Evolutionary conservation across 92 coral and sea anemone species (phyloP).

Genomic region (Zoanthus gigantus): DNA sequence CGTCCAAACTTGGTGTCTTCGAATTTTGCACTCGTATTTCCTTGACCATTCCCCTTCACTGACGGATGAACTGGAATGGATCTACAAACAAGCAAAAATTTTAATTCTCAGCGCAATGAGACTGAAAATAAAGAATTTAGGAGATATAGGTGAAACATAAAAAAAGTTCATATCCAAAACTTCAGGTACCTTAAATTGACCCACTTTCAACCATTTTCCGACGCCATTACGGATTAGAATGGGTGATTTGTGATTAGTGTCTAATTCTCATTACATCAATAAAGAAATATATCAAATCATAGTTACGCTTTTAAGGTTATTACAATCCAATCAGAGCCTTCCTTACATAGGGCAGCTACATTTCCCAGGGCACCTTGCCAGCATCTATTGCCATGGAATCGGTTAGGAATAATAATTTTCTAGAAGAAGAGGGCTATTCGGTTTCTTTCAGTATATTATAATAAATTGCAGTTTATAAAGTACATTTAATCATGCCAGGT

Average conservation of each 20-base stretch:
- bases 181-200: not conserved
- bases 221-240: not conserved
- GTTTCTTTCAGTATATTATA: not conserved
- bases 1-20: conserved; percentile 39
- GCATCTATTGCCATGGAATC: conserved; percentile 32
- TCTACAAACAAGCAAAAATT: not conserved
- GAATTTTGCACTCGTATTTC: conserved; percentile 35
- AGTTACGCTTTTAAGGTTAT: not conserved
- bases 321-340: conserved; percentile 35
- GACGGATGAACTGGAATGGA: not conserved
- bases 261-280: conserved; percentile 14
- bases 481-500: not conserved
- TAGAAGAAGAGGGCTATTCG: not conserved
- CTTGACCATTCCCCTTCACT: conserved; percentile 34
- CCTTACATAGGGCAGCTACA: not conserved
- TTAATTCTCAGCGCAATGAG: not conserved
- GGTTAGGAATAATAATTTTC: not conserved
- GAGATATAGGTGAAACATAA: not conserved
- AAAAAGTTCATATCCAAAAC: not conserved
- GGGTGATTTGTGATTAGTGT: not conserved
- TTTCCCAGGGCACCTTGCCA: conserved; percentile 36
- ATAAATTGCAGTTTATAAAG: not conserved
- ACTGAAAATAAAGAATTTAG: not conserved
- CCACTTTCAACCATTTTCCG: conserved; percentile 25
- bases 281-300: conserved; percentile 1